Base-by-base conservation (phyloP, 2,888 invertebrate genomes). In the Coleophora flavipennella region DNA sequence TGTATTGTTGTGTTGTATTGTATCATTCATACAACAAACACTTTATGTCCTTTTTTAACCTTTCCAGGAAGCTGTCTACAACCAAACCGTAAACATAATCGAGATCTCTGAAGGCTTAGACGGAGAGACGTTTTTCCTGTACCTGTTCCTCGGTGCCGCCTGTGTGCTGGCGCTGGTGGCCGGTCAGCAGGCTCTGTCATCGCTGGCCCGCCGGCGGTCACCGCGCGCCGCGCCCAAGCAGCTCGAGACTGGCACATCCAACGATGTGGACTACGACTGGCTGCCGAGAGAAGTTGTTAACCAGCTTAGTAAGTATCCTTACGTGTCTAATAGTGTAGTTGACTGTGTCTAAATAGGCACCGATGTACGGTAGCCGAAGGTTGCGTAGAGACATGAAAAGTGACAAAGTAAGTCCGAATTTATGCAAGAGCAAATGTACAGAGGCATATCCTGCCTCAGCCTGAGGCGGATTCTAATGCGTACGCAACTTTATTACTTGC, bases 231-330 rank as follows among this genome's bases (percentile, higher is more conserved):
- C 69, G 1, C 87, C 90, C 38, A 87, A 88, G 45, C 88, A 89
- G 31, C 89, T 96, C 3, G 98, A 99, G 83, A 93, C 95, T 55
- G 98, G 98, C 47, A 98, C 98, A 0, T 89, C 90, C 44, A 93
- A 91, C 60, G 95, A 96, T 75, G 96, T 99, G 3, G 99, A 99
- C 78, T 98, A 95, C 65, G 98, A 99, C 58, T 99, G 99, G 99
- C 87, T 99, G 64, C 99, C 99, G 31, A 92, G 93, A 64, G 95
- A 96, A 76, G 93, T 94, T 47, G 87, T 95, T 38, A 91, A 92
- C 55, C 90, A 89, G 69, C 86, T 94, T 53, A 94, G 95, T 95
- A 86, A 90, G 94, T 88, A 36, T 43, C 48, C 26, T 32, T 27
- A 4, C 27, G n/a, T n/a, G n/a, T n/a, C n/a, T n/a, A n/a, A n/a